Percentiles rank a stretch among this genome's conserved stretches.
Conservation (phyloP, 2,113 vertebrate genomes). For the Grammomys surdaster region DNA sequence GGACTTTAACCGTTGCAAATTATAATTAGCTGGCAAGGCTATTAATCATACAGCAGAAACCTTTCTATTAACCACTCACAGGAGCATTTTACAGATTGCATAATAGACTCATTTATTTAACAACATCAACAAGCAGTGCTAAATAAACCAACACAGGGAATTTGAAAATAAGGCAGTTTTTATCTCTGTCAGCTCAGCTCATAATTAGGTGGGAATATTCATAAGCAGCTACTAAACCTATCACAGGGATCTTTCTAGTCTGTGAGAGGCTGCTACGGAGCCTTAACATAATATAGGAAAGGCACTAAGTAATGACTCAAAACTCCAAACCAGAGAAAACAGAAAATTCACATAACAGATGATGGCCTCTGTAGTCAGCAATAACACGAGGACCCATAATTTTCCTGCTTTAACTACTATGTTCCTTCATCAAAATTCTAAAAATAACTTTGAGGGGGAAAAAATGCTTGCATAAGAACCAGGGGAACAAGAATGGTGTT, state of each 20-base stretch:
- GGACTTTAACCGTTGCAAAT: conserved; percentile 69
- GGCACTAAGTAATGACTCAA: conserved; percentile 35
- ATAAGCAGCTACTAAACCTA: conserved; percentile 58
- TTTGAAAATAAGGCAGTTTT: conserved; percentile 56
- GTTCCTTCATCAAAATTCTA: conserved; percentile 48
- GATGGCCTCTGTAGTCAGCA: conserved; percentile 8
- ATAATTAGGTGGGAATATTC: conserved; percentile 36
- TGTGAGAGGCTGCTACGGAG: conserved; percentile 24
- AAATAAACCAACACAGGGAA: conserved; percentile 65
- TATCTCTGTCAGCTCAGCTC: conserved; percentile 44
- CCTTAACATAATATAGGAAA: conserved; percentile 29
- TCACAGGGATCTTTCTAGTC: conserved; percentile 57
- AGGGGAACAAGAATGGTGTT: background rate
- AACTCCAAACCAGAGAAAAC: conserved; percentile 59
- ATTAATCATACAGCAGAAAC: conserved; percentile 70
- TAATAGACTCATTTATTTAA: conserved; percentile 71
- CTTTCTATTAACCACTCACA: conserved; percentile 64
- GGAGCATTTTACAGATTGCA: conserved; percentile 66
- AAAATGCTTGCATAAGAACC: conserved; percentile 35
- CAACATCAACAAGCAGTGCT: conserved; percentile 55
- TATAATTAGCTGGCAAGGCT: conserved; percentile 74
- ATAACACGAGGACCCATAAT: conserved; percentile 43
- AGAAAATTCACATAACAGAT: conserved; percentile 60
- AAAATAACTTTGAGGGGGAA: conserved; percentile 59
- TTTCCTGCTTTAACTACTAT: conserved; percentile 53